Conservation (phyloP, 2,888 invertebrate species). For the Lypha dubia region DNA sequence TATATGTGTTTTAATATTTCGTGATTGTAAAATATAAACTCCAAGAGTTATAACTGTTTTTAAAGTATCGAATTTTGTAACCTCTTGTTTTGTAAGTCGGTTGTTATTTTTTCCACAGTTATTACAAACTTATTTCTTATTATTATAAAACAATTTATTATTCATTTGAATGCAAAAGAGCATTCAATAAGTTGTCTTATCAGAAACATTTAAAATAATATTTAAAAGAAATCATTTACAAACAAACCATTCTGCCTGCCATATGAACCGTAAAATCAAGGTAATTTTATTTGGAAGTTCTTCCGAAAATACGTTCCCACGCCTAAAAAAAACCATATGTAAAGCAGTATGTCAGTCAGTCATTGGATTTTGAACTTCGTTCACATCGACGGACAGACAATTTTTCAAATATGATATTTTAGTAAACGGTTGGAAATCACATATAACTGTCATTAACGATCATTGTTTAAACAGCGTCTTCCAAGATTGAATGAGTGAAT, state of each 20-base stretch:
- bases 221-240: slow-evolving; percentile 31
- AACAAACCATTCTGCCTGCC: background rate
- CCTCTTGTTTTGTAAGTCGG: too few relatives aligned
- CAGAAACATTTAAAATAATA: slow-evolving; percentile 17
- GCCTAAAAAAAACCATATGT: slow-evolving; percentile 51
- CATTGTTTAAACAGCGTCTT: slow-evolving; percentile 63
- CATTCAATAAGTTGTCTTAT: too few relatives aligned
- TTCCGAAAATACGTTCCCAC: slow-evolving; percentile 67
- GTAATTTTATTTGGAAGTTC: slow-evolving; percentile 57
- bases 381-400: slow-evolving; percentile 8
- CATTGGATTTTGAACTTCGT: slow-evolving; percentile 14
- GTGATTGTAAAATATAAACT: too few relatives aligned
- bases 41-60: too few relatives aligned
- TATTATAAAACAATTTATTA: too few relatives aligned
- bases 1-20: too few relatives aligned
- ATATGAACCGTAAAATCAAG: slow-evolving; percentile 42
- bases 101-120: too few relatives aligned
- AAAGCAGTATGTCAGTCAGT: slow-evolving; percentile 63
- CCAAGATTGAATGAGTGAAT: slow-evolving; percentile 19
- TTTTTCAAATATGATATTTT: slow-evolving; percentile 15
- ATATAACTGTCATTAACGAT: slow-evolving; percentile 73
- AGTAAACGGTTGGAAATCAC: slow-evolving; percentile 63
- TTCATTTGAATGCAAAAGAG: too few relatives aligned
- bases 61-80: too few relatives aligned
- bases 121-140: too few relatives aligned